phyloP scores from a whole-genome alignment of 2,113 vertebrate genomes.

The Corythaixoides concolor region DNA sequence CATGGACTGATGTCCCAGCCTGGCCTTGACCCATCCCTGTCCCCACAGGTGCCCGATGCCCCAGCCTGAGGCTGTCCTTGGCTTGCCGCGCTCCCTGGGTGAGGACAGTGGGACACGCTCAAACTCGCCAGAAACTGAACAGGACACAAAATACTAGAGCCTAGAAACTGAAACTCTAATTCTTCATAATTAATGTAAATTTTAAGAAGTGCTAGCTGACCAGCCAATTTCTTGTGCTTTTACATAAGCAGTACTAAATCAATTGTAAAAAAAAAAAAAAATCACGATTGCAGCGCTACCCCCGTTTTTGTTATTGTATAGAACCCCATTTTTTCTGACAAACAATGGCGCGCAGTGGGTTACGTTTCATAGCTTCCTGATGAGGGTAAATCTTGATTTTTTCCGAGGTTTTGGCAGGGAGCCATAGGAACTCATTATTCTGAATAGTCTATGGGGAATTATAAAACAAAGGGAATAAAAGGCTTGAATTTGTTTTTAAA shows the following conservation, averaged over 20 bases:
- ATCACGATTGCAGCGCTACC: background rate
- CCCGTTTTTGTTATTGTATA: background rate
- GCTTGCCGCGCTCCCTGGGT: background rate
- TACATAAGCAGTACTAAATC: background rate
- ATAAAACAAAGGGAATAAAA: constrained; percentile 24
- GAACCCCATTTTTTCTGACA: background rate
- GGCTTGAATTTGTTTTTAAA: constrained; percentile 28
- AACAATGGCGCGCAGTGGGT: background rate
- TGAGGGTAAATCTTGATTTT: constrained; percentile 2
- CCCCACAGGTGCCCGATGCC: rapidly evolving
- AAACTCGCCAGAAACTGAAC: background rate
- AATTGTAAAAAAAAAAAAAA: background rate
- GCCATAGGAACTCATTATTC: constrained; percentile 39
- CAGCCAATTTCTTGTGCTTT: background rate
- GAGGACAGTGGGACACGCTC: background rate
- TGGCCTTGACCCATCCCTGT: background rate
- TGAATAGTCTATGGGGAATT: constrained; percentile 23
- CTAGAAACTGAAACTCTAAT: background rate
- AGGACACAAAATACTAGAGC: background rate
- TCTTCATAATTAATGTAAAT: background rate
- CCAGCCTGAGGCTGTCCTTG: background rate
- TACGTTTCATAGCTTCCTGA: constrained; percentile 35
- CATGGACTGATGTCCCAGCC: background rate
- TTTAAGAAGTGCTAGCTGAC: background rate
- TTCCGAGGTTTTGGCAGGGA: constrained; percentile 33